Evolutionary conservation across 1,140 invertebrate genomes (phyloP).

Genomic region (Idris sp.): DNA sequence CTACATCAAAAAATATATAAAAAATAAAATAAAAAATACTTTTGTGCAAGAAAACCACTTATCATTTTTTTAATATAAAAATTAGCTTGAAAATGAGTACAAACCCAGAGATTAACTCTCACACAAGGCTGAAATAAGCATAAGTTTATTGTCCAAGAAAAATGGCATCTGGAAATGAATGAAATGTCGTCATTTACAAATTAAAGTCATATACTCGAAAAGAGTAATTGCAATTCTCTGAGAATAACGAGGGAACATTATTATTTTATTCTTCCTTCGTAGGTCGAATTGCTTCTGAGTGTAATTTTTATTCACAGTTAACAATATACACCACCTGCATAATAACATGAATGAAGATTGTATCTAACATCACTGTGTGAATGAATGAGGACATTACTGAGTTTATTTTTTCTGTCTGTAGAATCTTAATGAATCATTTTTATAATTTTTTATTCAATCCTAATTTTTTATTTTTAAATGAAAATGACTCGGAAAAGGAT

Average conservation of each 20-base stretch:
- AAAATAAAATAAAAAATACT: too few relatives aligned
- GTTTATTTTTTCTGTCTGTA: too few relatives aligned
- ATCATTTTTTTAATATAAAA: not conserved
- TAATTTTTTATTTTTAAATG: too few relatives aligned
- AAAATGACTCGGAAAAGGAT: too few relatives aligned
- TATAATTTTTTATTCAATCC: too few relatives aligned
- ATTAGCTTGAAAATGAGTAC: constrained; percentile 2
- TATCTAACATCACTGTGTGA: constrained; percentile 25
- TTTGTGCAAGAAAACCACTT: too few relatives aligned
- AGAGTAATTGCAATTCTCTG: constrained; percentile 63
- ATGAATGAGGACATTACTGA: constrained; percentile 12
- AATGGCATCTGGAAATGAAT: constrained; percentile 46
- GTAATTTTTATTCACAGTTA: constrained; percentile 28
- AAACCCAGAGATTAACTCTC: constrained; percentile 14
- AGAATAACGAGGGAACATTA: constrained; percentile 54
- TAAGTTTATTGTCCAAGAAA: constrained; percentile 40
- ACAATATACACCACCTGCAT: constrained; percentile 41
- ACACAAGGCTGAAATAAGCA: constrained; percentile 27
- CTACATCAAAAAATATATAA: too few relatives aligned
- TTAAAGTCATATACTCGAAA: constrained; percentile 67
- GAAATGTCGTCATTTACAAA: constrained; percentile 68
- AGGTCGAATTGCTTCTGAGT: constrained; percentile 26
- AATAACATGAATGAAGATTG: constrained; percentile 41
- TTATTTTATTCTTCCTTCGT: constrained; percentile 43
- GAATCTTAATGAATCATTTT: too few relatives aligned